These are phyloP conservation scores for Tetramorium parvispinum DNA, from an alignment of 1,140 invertebrate species.

Conservation along the genomic window DNA sequence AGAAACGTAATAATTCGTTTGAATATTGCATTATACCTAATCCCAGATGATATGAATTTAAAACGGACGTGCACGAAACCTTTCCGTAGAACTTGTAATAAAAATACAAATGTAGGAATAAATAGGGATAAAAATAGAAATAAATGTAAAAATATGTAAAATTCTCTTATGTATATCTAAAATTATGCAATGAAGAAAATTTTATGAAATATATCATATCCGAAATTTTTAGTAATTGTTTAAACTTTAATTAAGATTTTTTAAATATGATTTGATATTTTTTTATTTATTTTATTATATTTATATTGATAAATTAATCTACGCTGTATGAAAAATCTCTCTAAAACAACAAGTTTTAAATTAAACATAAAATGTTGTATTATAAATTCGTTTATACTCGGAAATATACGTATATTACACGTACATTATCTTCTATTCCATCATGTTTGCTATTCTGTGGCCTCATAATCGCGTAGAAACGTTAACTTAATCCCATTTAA, in stretches of 20 bases:
- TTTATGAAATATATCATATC: neutral
- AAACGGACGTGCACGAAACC: neutral
- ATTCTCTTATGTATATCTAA: neutral
- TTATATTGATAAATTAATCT: conserved; percentile 8
- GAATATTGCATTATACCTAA: conserved; percentile 7
- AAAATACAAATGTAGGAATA: neutral
- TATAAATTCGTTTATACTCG: neutral
- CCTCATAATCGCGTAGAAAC: neutral
- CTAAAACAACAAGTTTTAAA: neutral
- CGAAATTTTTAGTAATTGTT: neutral
- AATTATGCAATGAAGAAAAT: neutral
- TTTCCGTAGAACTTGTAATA: neutral
- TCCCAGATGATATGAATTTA: conserved; percentile 10
- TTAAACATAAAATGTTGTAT: neutral
- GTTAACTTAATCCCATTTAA: conserved; percentile 17
- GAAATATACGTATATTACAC: neutral
- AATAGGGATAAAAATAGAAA: neutral
- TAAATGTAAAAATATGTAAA: neutral
- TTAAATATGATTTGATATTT: neutral
- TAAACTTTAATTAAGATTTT: neutral
- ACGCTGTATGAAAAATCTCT: neutral
- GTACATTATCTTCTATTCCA: neutral
- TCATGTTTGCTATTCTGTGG: neutral
- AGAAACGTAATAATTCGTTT: conserved; percentile 37
- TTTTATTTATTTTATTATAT: neutral